Evolutionary conservation across 2,113 vertebrate species (phyloP), one percentile per base, ranked within the genome.

Genomic region (Carassius auratus): DNA sequence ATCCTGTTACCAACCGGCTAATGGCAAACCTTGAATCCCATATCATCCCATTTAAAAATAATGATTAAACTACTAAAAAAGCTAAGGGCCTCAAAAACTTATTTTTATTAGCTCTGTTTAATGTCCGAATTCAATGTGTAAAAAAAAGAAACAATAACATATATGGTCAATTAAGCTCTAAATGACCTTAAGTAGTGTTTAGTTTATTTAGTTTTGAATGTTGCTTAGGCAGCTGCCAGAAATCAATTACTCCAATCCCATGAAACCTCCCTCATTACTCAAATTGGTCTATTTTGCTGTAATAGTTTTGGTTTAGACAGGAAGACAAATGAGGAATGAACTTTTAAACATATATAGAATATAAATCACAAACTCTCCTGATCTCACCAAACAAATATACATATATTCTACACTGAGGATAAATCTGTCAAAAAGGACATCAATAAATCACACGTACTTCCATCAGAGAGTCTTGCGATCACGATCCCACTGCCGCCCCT

Each of bases 401-500:
- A 5, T 45, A 8, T 45, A 75, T 45, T 45, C 8, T 45, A 9
- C 10, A 15, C 73, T 48, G 3, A 48, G 5, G 23, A 26, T 48
- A 62, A 48, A 17, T 45, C 42, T 42, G 42, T 42, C 42, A 45
- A 10, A 45, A 45, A 45, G 42, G 15, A 45, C 5, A 8, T 48
- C 26, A 74, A 61, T n/a, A 80, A 80, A 80, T 30, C 17, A 17
- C 21, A 95, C 96, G 97, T 95, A 99, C 98, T 93, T 94, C 97
- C 96, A 88, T 96, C 96, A 1, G 95, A 64, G 76, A 98, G 96
- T 12, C 96, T 94, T 0, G 97, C 96, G 69, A 99, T 92, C 48
- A 99, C 97, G 76, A 99, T 92, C 23, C 98, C 98, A 57, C 98
- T 98, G 91, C 98, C 98, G 0, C 97, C 98, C 71, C 97, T 93